Evolutionary conservation across 2,888 invertebrate species (phyloP).

Genomic region (Tachina grossa): DNA sequence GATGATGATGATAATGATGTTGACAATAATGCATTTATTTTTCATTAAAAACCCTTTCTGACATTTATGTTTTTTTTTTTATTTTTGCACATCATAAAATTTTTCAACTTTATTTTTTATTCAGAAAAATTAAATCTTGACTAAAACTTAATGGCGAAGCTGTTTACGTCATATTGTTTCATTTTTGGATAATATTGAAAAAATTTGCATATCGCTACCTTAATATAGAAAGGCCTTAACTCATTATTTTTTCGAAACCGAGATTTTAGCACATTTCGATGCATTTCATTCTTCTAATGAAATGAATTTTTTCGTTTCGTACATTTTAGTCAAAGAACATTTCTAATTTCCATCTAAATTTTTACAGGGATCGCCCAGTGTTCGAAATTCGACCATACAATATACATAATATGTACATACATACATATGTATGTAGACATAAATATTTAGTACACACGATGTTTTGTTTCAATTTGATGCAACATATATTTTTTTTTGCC

Average conservation of each 20-base stretch:
- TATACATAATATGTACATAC: background rate
- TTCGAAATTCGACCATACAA: background rate
- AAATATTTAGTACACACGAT: too few relatives aligned
- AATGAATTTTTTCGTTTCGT: too few relatives aligned
- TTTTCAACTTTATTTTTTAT: background rate
- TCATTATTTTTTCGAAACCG: too few relatives aligned
- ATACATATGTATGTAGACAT: background rate
- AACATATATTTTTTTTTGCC: too few relatives aligned
- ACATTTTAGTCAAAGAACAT: background rate
- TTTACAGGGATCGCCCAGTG: too few relatives aligned
- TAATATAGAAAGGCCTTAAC: too few relatives aligned
- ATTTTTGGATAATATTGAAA: background rate
- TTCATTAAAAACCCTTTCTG: slow-evolving; percentile 39
- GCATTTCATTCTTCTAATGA: too few relatives aligned
- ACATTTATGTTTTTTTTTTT: slow-evolving; percentile 14
- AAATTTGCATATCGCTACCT: background rate
- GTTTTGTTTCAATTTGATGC: too few relatives aligned
- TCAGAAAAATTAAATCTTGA: slow-evolving; percentile 29
- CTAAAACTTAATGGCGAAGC: background rate
- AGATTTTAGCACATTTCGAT: too few relatives aligned
- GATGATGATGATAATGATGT: background rate
- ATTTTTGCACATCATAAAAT: slow-evolving; percentile 14
- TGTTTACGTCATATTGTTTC: background rate
- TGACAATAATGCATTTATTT: slow-evolving; percentile 43
- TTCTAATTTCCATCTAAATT: background rate